Base-by-base conservation (phyloP, 2,113 vertebrate genomes). In the Colossoma macropomum region DNA sequence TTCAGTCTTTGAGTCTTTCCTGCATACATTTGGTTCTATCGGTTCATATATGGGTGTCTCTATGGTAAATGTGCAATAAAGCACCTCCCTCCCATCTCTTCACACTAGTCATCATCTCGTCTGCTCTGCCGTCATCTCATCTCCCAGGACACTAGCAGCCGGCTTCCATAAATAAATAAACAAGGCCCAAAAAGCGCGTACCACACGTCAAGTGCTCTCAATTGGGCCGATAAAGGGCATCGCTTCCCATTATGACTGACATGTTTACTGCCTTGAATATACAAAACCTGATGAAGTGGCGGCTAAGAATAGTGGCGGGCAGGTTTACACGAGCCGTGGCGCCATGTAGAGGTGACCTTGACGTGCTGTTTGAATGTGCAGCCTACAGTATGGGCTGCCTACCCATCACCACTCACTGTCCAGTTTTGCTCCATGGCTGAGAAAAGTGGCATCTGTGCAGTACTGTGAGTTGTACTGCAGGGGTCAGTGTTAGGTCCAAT, bases 231-330 rank as follows among this genome's bases (percentile, higher is more conserved):
- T 84, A 84, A 77, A 80, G 68, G 76, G 83, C 75, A 84, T 88
- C 87, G 48, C 75, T 85, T 85, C 65, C 81, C 59, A 65, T 89
- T 87, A 86, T 23, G 52, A 63, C 23, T 79, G 87, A 89, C 87
- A 85, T 76, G 81, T 84, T 87, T 85, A 87, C 84, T 54, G 69
- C 66, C 63, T 54, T 69, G 50, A 73, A 81, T 81, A 70, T 83
- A 89, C 70, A 78, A 80, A 65, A 83, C 79, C 80, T 81, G 80
- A 83, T 84, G 69, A 82, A 86, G 82, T 70, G 84, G 59, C 28
- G 38, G 60, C 48, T 83, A 71, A 52, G 63, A 81, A 84, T 80
- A 78, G 62, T 79, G 30, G 16, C 68, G 34, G 21, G 21, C 50
- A 65, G 75, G 66, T 21, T 77, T 84, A 85, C 79, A 79, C 34